Evolutionary conservation across 2,113 vertebrate species (phyloP).

Genomic region (Psittacara wagleri): DNA sequence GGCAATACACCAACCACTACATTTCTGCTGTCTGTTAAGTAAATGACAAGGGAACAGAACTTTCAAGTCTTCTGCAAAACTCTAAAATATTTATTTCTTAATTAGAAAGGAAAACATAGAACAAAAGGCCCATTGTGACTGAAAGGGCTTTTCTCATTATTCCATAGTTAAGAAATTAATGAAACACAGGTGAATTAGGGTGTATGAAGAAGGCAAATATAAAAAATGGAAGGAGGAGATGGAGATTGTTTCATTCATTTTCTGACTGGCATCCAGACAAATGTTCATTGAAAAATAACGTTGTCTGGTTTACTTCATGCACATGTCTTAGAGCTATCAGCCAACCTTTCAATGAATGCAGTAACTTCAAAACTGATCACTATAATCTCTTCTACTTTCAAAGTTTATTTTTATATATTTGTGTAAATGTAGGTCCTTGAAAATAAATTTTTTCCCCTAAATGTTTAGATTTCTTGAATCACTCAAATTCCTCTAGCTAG

Average conservation of each 20-base stretch:
- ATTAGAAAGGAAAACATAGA: neutral
- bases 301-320: neutral
- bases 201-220: neutral
- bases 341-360: neutral
- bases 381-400: neutral
- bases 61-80: neutral
- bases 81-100: neutral
- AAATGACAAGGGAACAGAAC: neutral
- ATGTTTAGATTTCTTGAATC: neutral
- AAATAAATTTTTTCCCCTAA: neutral
- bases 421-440: neutral
- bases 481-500: neutral
- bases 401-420: neutral
- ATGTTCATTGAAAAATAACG: neutral
- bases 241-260: accelerated
- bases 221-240: neutral
- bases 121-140: neutral
- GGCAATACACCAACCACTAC: neutral
- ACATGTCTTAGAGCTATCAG: neutral
- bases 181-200: neutral
- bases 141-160: neutral
- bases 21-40: neutral
- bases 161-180: neutral
- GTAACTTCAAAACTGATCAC: neutral
- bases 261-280: neutral